These are phyloP conservation scores for Mus caroli DNA, from an alignment of 2,797 vertebrate species.

Conservation along the genomic window DNA sequence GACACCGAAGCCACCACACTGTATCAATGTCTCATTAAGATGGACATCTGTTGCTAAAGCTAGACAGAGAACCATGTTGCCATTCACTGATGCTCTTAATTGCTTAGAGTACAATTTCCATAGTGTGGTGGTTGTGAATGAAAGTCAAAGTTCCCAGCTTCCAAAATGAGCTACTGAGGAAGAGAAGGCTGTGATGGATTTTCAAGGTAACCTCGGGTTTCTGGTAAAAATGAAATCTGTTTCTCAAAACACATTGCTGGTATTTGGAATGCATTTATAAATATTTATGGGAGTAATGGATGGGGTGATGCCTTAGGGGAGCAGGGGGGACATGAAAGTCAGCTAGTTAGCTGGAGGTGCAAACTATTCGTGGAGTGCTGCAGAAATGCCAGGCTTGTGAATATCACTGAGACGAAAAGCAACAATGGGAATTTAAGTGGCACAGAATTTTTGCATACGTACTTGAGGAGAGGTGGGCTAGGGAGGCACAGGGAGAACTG, in stretches of 20 bases:
- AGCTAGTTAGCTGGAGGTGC: background rate
- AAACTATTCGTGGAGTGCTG: background rate
- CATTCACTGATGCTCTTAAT: slow-evolving; percentile 59
- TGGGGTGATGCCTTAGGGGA: background rate
- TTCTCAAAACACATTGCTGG: slow-evolving; percentile 65
- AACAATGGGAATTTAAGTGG: background rate
- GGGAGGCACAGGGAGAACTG: rapidly evolving
- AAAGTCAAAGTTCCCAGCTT: slow-evolving; percentile 60
- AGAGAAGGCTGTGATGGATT: background rate
- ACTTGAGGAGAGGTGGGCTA: no score
- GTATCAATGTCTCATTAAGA: slow-evolving; percentile 54
- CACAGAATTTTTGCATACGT: background rate
- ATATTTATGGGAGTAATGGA: slow-evolving; percentile 50
- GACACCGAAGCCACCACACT: slow-evolving; percentile 20
- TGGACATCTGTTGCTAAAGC: background rate
- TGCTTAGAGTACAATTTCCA: slow-evolving; percentile 62
- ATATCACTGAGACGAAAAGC: background rate
- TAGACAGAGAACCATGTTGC: background rate
- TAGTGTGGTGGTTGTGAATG: background rate
- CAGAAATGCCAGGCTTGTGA: background rate
- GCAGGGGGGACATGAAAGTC: background rate
- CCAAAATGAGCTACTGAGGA: background rate
- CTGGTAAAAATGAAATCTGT: slow-evolving; percentile 30
- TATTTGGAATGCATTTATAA: slow-evolving; percentile 56
- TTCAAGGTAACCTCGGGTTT: slow-evolving; percentile 21